Conservation (phyloP, 35 echinoderm and acorn worm species). For the Nesometra sesokonis region DNA sequence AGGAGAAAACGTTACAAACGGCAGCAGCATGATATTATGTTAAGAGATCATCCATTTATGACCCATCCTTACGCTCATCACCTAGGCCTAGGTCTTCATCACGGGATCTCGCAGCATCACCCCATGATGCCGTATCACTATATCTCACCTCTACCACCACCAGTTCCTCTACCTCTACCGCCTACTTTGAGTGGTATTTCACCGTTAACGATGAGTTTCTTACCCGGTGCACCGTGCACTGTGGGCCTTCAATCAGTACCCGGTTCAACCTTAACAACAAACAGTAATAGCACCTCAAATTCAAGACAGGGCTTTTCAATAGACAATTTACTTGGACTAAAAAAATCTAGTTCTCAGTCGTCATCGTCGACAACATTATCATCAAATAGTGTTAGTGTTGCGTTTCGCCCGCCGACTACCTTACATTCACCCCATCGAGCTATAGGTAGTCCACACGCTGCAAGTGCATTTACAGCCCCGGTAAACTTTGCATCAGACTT, state of each 20-base stretch:
- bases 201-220: not conserved
- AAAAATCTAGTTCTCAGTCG: not conserved
- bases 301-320: conserved; percentile 10
- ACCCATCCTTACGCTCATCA: conserved; percentile 46
- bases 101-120: conserved; percentile 41
- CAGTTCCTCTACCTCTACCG: conserved; percentile 77
- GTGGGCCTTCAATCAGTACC: not conserved
- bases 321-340: conserved; percentile 9
- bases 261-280: not conserved
- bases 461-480: not conserved
- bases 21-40: conserved; percentile 39
- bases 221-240: not conserved
- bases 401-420: not conserved
- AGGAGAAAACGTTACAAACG: conserved; percentile 94
- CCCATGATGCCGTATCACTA: conserved; percentile 84
- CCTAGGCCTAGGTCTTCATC: conserved; percentile 40
- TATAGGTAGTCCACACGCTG: not conserved
- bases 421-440: not conserved
- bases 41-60: conserved; percentile 38
- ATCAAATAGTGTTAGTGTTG: not conserved
- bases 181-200: conserved; percentile 18
- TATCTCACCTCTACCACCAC: conserved; percentile 76
- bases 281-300: not conserved
- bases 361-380: not conserved
- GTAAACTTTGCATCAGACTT: not conserved